Evolutionary conservation across 1,140 invertebrate genomes (phyloP).

Genomic region (Drosophila repletoides): DNA sequence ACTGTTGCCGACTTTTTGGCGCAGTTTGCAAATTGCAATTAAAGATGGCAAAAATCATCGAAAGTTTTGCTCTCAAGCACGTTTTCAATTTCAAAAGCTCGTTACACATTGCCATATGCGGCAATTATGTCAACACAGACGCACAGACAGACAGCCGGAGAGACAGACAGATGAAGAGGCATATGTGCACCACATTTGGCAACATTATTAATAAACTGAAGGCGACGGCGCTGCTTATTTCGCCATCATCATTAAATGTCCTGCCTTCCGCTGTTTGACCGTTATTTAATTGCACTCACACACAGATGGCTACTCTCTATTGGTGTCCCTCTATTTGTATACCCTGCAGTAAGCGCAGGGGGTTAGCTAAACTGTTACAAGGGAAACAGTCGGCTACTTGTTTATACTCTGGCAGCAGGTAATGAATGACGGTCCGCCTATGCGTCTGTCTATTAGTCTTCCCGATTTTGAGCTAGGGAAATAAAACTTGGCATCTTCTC

Average conservation of each 20-base stretch:
- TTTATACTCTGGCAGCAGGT: too few relatives aligned
- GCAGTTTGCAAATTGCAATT: slow-evolving; percentile 44
- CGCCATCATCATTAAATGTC: slow-evolving; percentile 28
- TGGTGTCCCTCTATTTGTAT: too few relatives aligned
- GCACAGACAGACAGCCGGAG: background rate
- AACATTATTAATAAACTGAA: slow-evolving; percentile 65
- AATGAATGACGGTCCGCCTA: too few relatives aligned
- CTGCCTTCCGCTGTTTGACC: slow-evolving; percentile 9
- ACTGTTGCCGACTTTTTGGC: slow-evolving; percentile 46
- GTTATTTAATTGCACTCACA: slow-evolving; percentile 46
- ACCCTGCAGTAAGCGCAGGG: too few relatives aligned
- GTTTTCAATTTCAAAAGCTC: slow-evolving; percentile 53
- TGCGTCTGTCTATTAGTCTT: too few relatives aligned
- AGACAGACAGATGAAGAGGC: slow-evolving; percentile 6
- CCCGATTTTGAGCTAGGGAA: too few relatives aligned
- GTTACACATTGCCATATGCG: slow-evolving; percentile 43
- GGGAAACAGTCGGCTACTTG: too few relatives aligned
- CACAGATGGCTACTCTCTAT: too few relatives aligned
- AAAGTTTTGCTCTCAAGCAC: slow-evolving; percentile 54
- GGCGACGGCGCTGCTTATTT: slow-evolving; percentile 18
- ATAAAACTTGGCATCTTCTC: too few relatives aligned
- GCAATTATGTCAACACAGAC: slow-evolving; percentile 52
- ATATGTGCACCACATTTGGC: slow-evolving; percentile 22
- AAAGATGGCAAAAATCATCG: slow-evolving; percentile 33
- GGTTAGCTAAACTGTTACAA: too few relatives aligned